Conservation (phyloP, 2,797 vertebrate species). For the Acanthurus leucopareius region DNA sequence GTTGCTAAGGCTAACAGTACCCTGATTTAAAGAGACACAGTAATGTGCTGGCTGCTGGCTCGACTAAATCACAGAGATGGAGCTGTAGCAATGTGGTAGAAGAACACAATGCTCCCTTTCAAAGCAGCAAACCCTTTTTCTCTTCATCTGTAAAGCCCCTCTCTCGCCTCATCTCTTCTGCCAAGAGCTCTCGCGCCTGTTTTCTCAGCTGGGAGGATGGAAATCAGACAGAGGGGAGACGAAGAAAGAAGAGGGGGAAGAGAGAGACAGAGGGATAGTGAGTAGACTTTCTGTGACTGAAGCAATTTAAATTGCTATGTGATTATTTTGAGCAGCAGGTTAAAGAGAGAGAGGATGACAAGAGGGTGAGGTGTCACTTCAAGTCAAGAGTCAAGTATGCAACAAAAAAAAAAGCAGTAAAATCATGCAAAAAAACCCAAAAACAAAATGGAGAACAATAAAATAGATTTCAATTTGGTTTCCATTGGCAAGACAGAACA, state of each 20-base stretch:
- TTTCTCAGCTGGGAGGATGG: constrained; percentile 84
- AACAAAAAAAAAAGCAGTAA: constrained; percentile 4
- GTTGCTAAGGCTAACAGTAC: constrained; percentile 75
- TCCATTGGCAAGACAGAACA: constrained; percentile 24
- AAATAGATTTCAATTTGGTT: constrained; percentile 1
- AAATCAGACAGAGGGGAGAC: constrained; percentile 72
- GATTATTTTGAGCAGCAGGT: constrained; percentile 13
- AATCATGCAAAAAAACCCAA: constrained; percentile 23
- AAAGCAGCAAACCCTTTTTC: constrained; percentile 64
- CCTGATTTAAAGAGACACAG: constrained; percentile 79
- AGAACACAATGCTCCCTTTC: constrained; percentile 82
- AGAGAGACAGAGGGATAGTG: constrained; percentile 15
- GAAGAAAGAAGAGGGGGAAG: constrained; percentile 42
- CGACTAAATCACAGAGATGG: constrained; percentile 71
- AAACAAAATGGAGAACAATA: neutral
- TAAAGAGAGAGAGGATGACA: constrained; percentile 9
- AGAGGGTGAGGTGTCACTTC: neutral
- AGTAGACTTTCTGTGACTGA: constrained; percentile 29
- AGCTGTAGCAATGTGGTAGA: constrained; percentile 66
- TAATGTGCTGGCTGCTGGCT: constrained; percentile 77
- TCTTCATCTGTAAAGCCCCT: constrained; percentile 73
- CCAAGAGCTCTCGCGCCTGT: constrained; percentile 77
- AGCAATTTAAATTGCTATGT: constrained; percentile 21
- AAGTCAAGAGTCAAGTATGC: constrained; percentile 20
- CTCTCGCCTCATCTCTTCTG: constrained; percentile 69